These are phyloP conservation scores for Anolis carolinensis DNA, from an alignment of 2,113 vertebrate species.

Conservation along the genomic window DNA sequence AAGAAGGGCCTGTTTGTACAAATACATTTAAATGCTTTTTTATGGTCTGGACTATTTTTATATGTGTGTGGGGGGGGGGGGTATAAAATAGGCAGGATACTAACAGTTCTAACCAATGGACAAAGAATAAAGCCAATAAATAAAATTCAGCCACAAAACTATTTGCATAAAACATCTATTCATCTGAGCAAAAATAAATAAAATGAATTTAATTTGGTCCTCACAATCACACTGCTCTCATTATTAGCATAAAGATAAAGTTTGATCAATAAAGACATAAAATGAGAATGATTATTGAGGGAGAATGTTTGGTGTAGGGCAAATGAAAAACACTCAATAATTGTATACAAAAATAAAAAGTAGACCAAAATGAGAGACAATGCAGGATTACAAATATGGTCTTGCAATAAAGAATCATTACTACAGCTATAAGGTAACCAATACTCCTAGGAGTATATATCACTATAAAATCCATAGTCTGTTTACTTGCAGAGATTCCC, in stretches of 20 bases:
- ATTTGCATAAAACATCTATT: slow-evolving; percentile 4
- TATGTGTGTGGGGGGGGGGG: too few relatives aligned
- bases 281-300: neutral
- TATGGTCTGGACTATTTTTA: too few relatives aligned
- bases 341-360: neutral
- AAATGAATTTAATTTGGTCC: slow-evolving; percentile 1
- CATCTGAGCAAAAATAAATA: slow-evolving; percentile 14
- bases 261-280: slow-evolving; percentile 18
- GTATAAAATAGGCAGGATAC: too few relatives aligned
- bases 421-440: neutral
- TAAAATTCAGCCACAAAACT: neutral
- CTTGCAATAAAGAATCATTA: slow-evolving; percentile 10
- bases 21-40: neutral
- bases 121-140: neutral
- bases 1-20: too few relatives aligned
- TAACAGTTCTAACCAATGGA: neutral
- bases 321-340: slow-evolving; percentile 14
- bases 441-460: neutral
- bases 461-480: slow-evolving; percentile 12
- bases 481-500: neutral
- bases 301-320: neutral
- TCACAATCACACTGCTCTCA: neutral
- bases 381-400: neutral
- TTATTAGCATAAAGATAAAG: neutral
- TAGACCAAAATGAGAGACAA: neutral